These are phyloP conservation scores for Bombus sibiricus DNA, from an alignment of 1,140 invertebrate species.

Conservation along the genomic window DNA sequence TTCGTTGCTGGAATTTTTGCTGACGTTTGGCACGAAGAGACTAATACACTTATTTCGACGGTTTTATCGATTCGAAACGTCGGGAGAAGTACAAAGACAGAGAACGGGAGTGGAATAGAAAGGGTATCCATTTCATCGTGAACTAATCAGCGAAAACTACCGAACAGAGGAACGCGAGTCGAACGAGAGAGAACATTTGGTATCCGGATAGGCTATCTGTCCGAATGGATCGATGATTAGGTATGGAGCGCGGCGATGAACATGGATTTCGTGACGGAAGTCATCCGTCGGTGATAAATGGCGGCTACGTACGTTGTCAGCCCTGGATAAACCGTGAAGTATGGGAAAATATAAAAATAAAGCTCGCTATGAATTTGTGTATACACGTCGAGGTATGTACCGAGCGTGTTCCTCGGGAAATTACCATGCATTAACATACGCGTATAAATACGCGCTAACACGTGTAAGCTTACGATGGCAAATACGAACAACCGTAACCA, in stretches of 20 bases:
- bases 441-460: not conserved
- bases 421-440: constrained; percentile 5
- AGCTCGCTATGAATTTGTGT: not conserved
- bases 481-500: not conserved
- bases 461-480: constrained; percentile 9
- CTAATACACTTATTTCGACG: not conserved
- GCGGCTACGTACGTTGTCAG: not conserved
- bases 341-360: not conserved
- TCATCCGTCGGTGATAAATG: not conserved
- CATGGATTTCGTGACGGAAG: not conserved
- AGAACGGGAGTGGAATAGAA: not conserved
- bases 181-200: not conserved
- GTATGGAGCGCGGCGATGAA: not conserved
- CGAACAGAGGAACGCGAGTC: not conserved
- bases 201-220: not conserved
- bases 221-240: not conserved
- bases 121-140: constrained; percentile 1
- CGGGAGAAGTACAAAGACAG: not conserved
- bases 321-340: not conserved
- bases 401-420: not conserved
- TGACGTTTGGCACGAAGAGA: not conserved
- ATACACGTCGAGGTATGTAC: not conserved
- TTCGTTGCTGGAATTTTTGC: too few relatives aligned
- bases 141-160: not conserved
- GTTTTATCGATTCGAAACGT: not conserved